Percentiles rank a stretch among this genome's conserved stretches.
Conservation (phyloP, 2,113 vertebrate species). For the Geothlypis trichas region DNA sequence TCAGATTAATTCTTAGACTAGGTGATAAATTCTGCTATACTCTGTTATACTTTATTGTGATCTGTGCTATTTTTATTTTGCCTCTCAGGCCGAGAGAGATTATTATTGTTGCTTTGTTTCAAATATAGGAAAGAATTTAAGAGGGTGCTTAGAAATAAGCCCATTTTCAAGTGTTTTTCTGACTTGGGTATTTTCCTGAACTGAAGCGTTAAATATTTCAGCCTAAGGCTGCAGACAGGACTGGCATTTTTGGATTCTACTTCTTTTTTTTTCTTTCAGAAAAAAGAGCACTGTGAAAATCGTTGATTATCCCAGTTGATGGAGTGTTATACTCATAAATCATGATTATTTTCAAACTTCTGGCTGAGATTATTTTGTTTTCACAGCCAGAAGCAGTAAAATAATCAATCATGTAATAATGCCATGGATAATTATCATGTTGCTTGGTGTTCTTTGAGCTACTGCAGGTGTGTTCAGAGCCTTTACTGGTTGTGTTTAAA, state of each 20-base stretch:
- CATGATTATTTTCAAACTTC: slow-evolving; percentile 50
- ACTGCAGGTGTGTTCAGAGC: slow-evolving; percentile 53
- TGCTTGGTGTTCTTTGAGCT: slow-evolving; percentile 52
- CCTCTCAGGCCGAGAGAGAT: background rate
- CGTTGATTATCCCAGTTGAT: slow-evolving; percentile 34
- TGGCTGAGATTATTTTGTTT: slow-evolving; percentile 45
- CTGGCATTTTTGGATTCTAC: slow-evolving; percentile 4
- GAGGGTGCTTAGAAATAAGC: background rate
- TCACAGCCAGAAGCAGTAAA: slow-evolving; percentile 68
- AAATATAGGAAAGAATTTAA: background rate
- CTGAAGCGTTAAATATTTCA: background rate
- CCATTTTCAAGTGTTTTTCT: background rate
- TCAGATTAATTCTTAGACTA: background rate
- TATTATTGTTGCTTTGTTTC: background rate
- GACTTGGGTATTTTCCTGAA: background rate
- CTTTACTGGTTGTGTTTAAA: slow-evolving; percentile 19
- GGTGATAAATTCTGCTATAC: background rate
- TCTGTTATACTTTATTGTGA: background rate
- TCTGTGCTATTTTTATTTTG: background rate
- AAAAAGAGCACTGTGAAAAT: background rate
- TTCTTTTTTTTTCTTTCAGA: background rate
- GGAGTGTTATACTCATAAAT: slow-evolving; percentile 57
- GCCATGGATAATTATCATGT: slow-evolving; percentile 57
- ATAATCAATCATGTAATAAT: slow-evolving; percentile 66
- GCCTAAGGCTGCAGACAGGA: background rate